Evolutionary conservation across 2,888 invertebrate genomes (phyloP).

Genomic region (Idaea aversata): DNA sequence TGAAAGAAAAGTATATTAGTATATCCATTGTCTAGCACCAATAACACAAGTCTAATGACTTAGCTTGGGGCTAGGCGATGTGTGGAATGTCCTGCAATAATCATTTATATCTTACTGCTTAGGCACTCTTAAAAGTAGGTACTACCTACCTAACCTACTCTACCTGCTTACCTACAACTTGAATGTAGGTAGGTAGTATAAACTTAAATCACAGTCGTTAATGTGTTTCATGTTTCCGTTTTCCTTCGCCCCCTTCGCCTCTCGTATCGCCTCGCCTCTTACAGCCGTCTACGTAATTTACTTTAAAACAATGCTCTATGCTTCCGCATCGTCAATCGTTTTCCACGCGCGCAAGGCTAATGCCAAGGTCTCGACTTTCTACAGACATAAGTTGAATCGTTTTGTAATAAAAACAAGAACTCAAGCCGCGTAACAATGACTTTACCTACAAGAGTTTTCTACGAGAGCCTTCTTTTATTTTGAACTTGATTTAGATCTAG

Average conservation of each 20-base stretch:
- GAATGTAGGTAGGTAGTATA: constrained; percentile 19
- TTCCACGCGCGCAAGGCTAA: constrained; percentile 72
- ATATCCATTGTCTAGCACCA: no score
- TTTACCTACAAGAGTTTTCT: not conserved
- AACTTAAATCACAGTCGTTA: constrained; percentile 34
- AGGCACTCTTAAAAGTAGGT: no score
- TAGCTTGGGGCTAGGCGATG: no score
- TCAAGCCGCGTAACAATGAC: not conserved
- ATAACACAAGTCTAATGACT: no score
- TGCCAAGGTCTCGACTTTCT: constrained; percentile 76
- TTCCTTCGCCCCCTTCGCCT: constrained; percentile 31
- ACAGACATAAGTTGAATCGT: constrained; percentile 35
- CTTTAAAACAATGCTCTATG: constrained; percentile 66
- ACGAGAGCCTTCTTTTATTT: not conserved
- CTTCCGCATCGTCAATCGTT: constrained; percentile 71
- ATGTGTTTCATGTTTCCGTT: constrained; percentile 43
- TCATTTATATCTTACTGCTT: no score
- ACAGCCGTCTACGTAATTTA: constrained; percentile 47
- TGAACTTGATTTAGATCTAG: not conserved
- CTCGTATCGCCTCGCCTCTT: constrained; percentile 21
- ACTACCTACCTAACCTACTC: no score
- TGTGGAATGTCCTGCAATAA: no score
- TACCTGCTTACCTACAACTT: not conserved
- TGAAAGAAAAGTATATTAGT: no score
- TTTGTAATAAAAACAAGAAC: constrained; percentile 7